Evolutionary conservation across 1,140 invertebrate genomes (phyloP).

Genomic region (Pinna nobilis): DNA sequence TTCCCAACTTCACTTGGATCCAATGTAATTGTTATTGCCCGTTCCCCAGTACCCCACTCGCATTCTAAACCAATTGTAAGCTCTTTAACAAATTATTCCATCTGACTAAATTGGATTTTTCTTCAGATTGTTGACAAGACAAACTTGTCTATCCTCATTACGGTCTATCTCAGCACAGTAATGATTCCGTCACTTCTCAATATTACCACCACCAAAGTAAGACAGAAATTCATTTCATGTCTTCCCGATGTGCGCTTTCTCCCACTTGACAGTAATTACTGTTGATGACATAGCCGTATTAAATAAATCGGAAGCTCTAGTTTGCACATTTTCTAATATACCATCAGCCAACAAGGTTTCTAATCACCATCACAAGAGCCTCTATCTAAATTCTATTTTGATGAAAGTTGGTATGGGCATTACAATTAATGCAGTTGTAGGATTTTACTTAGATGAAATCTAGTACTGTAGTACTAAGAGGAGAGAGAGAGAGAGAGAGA

Average conservation of each 20-base stretch:
- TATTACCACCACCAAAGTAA: slow-evolving; percentile 32
- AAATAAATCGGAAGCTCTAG: slow-evolving; percentile 40
- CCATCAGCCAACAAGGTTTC: not conserved
- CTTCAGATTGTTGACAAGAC: slow-evolving; percentile 33
- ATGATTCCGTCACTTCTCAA: slow-evolving; percentile 43
- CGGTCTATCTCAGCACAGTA: slow-evolving; percentile 34
- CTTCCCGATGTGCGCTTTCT: slow-evolving; percentile 25
- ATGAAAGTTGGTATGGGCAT: no score
- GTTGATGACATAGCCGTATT: slow-evolving; percentile 34
- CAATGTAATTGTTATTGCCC: not conserved
- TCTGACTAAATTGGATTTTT: slow-evolving; percentile 48
- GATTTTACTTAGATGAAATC: not conserved
- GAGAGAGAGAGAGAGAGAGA: no score
- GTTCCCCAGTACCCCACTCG: slow-evolving; percentile 8
- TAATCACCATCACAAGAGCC: not conserved
- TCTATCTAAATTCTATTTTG: not conserved
- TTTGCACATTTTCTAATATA: slow-evolving; percentile 9
- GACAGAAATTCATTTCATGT: slow-evolving; percentile 30
- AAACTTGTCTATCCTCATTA: slow-evolving; percentile 43
- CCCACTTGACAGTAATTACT: slow-evolving; percentile 37
- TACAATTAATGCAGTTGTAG: not conserved
- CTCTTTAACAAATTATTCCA: slow-evolving; percentile 46
- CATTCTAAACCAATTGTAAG: slow-evolving; percentile 43
- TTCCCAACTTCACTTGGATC: slow-evolving; percentile 6
- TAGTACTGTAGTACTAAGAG: no score